phyloP scores from a whole-genome alignment of 1,140 invertebrate species.

The Lasioglossum albipes region DNA sequence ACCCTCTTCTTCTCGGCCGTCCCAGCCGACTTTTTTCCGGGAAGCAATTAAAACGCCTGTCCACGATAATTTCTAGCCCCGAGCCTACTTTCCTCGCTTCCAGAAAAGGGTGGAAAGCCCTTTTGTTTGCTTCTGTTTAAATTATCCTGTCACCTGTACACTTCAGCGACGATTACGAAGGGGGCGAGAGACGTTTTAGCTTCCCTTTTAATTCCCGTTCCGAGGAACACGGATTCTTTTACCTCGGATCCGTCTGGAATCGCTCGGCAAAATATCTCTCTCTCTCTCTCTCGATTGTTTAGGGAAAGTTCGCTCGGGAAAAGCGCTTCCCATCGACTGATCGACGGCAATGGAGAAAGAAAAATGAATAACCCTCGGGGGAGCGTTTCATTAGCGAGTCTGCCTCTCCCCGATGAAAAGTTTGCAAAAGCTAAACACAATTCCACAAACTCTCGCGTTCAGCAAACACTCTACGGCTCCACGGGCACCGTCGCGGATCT shows the following conservation, averaged over 20 bases:
- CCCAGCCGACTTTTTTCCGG: constrained; percentile 49
- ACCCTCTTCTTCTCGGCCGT: neutral
- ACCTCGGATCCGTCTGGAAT: neutral
- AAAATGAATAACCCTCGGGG: neutral
- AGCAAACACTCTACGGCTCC: neutral
- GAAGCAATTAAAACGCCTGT: constrained; percentile 68
- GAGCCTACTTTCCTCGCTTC: neutral
- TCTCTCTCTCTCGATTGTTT: no score
- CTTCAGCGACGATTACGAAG: neutral
- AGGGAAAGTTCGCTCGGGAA: no score
- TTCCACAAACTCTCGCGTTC: neutral
- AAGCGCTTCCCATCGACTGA: neutral
- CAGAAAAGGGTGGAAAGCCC: neutral
- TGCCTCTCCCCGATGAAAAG: neutral
- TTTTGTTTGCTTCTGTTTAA: constrained; percentile 4
- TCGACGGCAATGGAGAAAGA: neutral
- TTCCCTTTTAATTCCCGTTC: neutral
- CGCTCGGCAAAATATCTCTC: no score
- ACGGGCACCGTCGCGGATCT: no score
- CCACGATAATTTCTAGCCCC: constrained; percentile 37
- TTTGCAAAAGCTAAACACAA: neutral
- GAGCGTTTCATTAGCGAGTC: neutral
- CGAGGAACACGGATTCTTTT: neutral
- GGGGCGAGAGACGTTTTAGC: neutral
- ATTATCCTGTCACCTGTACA: constrained; percentile 1